A percentile compares a stretch with the other conserved stretches of the same genome.
Conservation (phyloP, 2,113 vertebrate species). For the Baryphthengus martii region DNA sequence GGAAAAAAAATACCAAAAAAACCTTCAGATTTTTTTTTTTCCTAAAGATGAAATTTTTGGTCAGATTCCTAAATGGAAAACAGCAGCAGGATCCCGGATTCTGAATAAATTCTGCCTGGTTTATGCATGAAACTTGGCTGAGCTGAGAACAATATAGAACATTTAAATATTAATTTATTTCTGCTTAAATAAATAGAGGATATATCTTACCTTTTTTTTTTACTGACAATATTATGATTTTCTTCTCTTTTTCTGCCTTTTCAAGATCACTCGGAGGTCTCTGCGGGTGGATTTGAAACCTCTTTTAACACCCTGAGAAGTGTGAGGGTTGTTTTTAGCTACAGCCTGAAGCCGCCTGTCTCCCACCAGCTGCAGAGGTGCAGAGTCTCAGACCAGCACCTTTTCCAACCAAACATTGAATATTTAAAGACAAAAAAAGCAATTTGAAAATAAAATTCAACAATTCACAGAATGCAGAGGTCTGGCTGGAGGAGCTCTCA, state of each 20-base stretch:
- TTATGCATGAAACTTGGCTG: background rate
- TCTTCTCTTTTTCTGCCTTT: background rate
- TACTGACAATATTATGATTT: background rate
- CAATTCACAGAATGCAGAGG: fast-evolving
- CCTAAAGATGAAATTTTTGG: background rate
- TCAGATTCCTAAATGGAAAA: background rate
- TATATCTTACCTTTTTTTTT: background rate
- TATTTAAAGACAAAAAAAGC: fast-evolving
- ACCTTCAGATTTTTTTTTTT: background rate
- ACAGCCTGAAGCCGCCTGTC: no score
- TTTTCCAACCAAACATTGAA: fast-evolving
- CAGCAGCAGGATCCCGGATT: background rate
- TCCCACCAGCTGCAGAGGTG: fast-evolving
- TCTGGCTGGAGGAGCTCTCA: background rate
- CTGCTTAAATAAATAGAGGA: background rate
- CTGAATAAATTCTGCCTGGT: no score
- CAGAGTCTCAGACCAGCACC: background rate
- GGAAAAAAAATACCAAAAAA: background rate
- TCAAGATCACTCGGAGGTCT: background rate
- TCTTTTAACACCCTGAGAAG: background rate
- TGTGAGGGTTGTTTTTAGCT: no score
- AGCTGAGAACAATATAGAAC: fast-evolving
- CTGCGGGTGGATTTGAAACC: background rate
- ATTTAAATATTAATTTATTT: background rate
- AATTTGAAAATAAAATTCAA: background rate